Conservation (phyloP, 30 jellyfish, hydroid and myxozoan genomes). For the Cassiopea andromeda region DNA sequence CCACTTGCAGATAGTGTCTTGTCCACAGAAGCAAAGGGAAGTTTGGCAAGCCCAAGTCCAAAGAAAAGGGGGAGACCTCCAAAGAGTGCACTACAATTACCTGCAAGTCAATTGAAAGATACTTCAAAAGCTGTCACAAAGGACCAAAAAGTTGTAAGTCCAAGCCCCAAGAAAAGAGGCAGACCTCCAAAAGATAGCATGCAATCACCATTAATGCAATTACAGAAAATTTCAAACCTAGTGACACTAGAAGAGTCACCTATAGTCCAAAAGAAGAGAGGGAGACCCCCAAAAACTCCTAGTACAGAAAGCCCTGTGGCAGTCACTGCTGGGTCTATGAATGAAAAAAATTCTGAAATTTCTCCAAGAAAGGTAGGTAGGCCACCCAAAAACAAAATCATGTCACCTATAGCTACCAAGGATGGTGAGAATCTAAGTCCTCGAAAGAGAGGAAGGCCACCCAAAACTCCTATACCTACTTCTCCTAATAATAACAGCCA, state of each 20-base stretch:
- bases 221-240: neutral
- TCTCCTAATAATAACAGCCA: neutral
- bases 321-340: neutral
- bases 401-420: neutral
- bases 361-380: conserved; percentile 9
- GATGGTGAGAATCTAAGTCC: neutral
- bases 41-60: neutral
- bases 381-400: neutral
- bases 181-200: conserved; percentile 7
- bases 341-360: neutral
- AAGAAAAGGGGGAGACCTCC: conserved; percentile 25
- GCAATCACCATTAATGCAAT: neutral
- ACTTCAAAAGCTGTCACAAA: neutral
- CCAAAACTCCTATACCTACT: neutral
- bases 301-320: neutral
- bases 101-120: neutral
- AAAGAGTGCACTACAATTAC: neutral
- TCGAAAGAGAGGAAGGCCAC: conserved; percentile 57
- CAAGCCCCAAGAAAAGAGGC: conserved; percentile 27
- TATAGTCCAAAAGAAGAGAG: conserved; percentile 8
- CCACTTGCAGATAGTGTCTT: neutral
- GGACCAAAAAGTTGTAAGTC: neutral
- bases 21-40: neutral
- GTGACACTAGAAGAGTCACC: neutral
- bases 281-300: conserved; percentile 13